phyloP scores from a whole-genome alignment of 2,797 vertebrate genomes.

The Chanos chanos region DNA sequence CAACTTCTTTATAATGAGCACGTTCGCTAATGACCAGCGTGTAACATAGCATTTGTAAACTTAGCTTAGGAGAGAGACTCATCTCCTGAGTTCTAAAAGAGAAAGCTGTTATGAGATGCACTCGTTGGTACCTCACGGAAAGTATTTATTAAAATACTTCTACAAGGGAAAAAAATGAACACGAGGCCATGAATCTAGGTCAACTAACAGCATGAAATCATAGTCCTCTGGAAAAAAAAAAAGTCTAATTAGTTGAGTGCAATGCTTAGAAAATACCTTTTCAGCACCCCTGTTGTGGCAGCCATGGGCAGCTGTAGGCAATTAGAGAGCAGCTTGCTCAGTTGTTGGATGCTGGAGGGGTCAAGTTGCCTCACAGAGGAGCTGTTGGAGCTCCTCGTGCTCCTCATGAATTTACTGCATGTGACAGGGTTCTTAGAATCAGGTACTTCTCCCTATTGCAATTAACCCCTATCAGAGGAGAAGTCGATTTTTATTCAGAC shows the following conservation, averaged over 20 bases:
- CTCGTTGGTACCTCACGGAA: neutral
- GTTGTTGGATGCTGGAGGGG: constrained; percentile 40
- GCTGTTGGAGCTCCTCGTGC: constrained; percentile 36
- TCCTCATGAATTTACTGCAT: constrained; percentile 21
- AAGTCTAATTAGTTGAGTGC: constrained; percentile 59
- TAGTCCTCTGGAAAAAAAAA: constrained; percentile 46
- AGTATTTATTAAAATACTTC: constrained; percentile 25
- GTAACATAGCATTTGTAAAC: too few relatives aligned
- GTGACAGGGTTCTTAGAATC: constrained; percentile 17
- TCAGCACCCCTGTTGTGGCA: constrained; percentile 30
- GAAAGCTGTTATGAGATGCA: too few relatives aligned
- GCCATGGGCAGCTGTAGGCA: constrained; percentile 50
- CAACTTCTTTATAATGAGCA: too few relatives aligned
- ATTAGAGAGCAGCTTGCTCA: constrained; percentile 48
- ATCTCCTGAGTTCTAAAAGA: too few relatives aligned
- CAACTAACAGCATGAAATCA: constrained; percentile 57
- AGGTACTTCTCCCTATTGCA: constrained; percentile 28
- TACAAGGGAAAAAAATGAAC: constrained; percentile 27
- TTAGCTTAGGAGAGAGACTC: too few relatives aligned
- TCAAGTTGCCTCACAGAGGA: constrained; percentile 38
- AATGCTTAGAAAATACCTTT: constrained; percentile 39
- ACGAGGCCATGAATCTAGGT: constrained; percentile 63
- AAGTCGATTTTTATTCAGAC: neutral
- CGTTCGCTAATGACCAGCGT: too few relatives aligned
- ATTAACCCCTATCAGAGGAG: constrained; percentile 8